Evolutionary conservation across 2,113 vertebrate genomes (phyloP), one percentile per base, ranked within the genome.

Genomic region (Mesoclemmys tuberculata): DNA sequence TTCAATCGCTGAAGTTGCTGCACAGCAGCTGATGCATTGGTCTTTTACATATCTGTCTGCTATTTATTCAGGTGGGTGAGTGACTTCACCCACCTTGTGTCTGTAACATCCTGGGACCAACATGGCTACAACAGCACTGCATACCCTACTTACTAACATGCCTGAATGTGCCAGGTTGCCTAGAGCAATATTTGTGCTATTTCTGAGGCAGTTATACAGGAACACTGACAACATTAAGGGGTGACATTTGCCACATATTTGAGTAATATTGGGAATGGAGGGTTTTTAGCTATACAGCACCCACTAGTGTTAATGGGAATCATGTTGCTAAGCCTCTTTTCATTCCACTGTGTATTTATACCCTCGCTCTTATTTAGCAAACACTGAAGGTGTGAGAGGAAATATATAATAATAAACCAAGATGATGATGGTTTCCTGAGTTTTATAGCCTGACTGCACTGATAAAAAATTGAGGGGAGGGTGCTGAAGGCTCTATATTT

Each of bases 321-420:
- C 71, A 41, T 22, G 38, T 75, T 75, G 71, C 71, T 75, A 75
- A 29, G 44, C 13, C 26, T 46, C 71, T 74, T 24, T 19, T 44
- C 4, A 10, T 46, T 80, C 24, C 8, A 14, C 85, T 56, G 52
- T 1, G 0, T 56, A 2, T 46, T n/a, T 49, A 0, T 49, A 2
- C 12, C 44, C 21, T 29, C 7, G 3, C 18, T n/a, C 58, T 56
- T n/a, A 49, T 48, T 49, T 11, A 89, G 54, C 61, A 54, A 81
- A 80, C 55, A 55, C n/a, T 6, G 61, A 68, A 84, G 26, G 54
- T 77, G 49, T 77, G 77, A 21, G 81, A 82, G 77, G 55, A 79
- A 52, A n/a, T 35, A 21, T 5, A 21, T 51, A 3, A 29, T 75
- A 18, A 79, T 27, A 18, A 49, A 51, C 41, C 74, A 83, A 8